Percentiles rank a stretch among this genome's conserved stretches.
Conservation (phyloP, 2,888 invertebrate genomes). For the Bimastos eiseni region DNA sequence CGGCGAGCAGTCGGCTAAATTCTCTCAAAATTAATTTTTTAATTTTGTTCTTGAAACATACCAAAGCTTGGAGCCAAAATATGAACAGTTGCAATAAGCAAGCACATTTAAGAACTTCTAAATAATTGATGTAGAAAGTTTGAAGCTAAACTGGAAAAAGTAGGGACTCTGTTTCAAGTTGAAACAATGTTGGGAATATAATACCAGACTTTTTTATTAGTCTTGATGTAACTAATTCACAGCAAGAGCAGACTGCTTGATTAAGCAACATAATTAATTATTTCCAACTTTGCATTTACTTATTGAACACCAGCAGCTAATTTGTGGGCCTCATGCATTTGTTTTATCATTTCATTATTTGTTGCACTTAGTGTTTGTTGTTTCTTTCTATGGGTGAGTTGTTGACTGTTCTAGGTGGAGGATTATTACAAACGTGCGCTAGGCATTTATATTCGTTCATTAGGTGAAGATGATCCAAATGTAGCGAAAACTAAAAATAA, state of each 20-base stretch:
- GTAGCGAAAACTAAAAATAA: conserved; percentile 99
- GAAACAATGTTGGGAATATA: background rate
- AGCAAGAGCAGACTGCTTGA: too few relatives aligned
- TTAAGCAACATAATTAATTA: background rate
- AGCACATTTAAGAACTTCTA: background rate
- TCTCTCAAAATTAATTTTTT: background rate
- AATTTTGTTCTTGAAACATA: background rate
- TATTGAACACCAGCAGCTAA: background rate
- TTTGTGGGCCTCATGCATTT: conserved; percentile 1
- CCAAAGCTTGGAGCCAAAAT: background rate
- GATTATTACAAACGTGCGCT: conserved; percentile 91
- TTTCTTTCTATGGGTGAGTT: background rate
- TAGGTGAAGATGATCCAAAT: conserved; percentile 86
- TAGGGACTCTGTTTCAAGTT: background rate
- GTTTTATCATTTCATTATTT: background rate
- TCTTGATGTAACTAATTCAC: background rate
- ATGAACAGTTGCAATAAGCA: background rate
- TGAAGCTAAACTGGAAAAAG: background rate
- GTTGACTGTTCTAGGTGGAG: conserved; percentile 57
- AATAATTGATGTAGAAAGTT: background rate
- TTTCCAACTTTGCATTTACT: background rate
- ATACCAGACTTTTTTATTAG: background rate
- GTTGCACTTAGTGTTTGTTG: background rate
- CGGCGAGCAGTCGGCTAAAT: background rate
- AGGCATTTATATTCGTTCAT: conserved; percentile 93